phyloP scores from a whole-genome alignment of 2,113 vertebrate genomes.

The Connochaetes taurinus region DNA sequence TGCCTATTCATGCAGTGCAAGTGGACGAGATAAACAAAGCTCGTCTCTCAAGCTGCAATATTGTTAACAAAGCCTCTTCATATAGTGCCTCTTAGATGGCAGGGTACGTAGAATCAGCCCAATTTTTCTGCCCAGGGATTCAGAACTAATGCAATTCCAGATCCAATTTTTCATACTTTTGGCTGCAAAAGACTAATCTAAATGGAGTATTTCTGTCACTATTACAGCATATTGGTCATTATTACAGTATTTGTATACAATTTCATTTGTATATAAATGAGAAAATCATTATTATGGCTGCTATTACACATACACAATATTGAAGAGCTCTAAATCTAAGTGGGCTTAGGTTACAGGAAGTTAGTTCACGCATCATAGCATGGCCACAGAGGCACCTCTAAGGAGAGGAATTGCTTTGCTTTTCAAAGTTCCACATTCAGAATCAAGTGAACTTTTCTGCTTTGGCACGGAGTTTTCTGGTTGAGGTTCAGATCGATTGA shows the following conservation, averaged over 20 bases:
- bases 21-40: background rate
- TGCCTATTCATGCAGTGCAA: fast-evolving
- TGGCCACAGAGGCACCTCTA: background rate
- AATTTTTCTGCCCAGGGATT: background rate
- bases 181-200: background rate
- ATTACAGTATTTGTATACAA: background rate
- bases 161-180: background rate
- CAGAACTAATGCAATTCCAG: background rate
- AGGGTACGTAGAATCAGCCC: background rate
- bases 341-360: background rate
- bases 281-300: background rate
- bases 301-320: background rate
- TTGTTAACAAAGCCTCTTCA: background rate
- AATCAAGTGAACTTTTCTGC: background rate
- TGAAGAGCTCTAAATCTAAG: background rate
- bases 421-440: background rate
- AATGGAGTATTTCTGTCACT: background rate
- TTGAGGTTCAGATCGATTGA: background rate
- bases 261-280: background rate
- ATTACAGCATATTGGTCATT: background rate
- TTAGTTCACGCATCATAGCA: background rate
- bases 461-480: background rate
- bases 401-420: background rate
- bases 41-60: fast-evolving
- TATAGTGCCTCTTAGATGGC: background rate